Conservation (phyloP, 2,888 invertebrate species). For the Apamea epomidion region DNA sequence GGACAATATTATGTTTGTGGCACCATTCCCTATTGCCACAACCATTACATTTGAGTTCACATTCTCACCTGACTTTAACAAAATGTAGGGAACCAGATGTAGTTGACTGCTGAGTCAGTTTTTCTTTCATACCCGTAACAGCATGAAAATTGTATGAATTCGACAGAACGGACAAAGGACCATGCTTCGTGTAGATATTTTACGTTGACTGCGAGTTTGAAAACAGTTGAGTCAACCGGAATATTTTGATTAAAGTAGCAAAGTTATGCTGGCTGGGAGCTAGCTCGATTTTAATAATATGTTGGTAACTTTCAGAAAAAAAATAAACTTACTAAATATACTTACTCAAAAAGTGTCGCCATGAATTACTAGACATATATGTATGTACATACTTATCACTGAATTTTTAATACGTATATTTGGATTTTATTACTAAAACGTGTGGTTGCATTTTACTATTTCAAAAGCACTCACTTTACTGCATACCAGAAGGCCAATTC, state of each 20-base stretch:
- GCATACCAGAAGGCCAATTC: background rate
- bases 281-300: slow-evolving; percentile 26
- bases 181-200: slow-evolving; percentile 23
- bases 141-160: slow-evolving; percentile 52
- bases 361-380: too few species aligned
- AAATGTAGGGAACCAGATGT: slow-evolving; percentile 36
- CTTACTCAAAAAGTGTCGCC: background rate
- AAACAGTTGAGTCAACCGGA: slow-evolving; percentile 52
- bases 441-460: background rate
- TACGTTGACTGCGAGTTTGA: slow-evolving; percentile 38
- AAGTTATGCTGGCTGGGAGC: slow-evolving; percentile 30
- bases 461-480: background rate
- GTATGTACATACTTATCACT: too few species aligned
- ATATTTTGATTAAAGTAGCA: slow-evolving; percentile 55
- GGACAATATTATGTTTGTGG: slow-evolving; percentile 2
- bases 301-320: background rate
- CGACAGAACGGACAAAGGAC: slow-evolving; percentile 51
- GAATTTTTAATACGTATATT: background rate
- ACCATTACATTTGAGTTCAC: slow-evolving; percentile 25
- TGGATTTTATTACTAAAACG: background rate
- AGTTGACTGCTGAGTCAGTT: slow-evolving; percentile 33
- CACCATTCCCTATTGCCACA: background rate
- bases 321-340: background rate
- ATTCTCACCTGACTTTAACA: slow-evolving; percentile 13
- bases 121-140: slow-evolving; percentile 52